Base-by-base conservation (phyloP, 2,797 vertebrate genomes). In the Parauchenoglanis punctatus region DNA sequence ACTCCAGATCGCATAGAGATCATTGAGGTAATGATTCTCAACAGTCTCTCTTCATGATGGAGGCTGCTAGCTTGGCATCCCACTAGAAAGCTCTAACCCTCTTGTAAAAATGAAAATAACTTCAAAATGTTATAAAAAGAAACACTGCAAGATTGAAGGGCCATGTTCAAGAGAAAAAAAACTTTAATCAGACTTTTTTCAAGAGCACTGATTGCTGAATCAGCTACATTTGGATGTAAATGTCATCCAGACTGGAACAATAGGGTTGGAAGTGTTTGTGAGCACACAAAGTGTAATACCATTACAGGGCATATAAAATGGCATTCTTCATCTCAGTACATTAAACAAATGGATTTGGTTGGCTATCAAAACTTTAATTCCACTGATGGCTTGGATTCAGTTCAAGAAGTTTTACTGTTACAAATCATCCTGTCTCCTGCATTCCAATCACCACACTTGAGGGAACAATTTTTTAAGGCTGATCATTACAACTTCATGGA, bases 321-420 rank as follows among this genome's bases (percentile, higher is more conserved):
- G 1, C 72, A 13, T 75, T 52, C 44, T 49, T 52, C 46, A 76
- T n/a, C 73, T 52, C 25, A 78, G n/a, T 31, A 78, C 15, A 56
- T 78, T 78, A 78, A 49, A 31, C 76, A 31, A 78, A 78, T 78
- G 76, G 49, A 56, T 78, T 56, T 18, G 52, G 17, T 28, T 59
- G 31, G 20, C 31, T 12, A 61, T 25, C 56, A 61, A 78, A 31
- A 40, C 78, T 40, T 81, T 61, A 61, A 81, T 81, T 59, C 7
- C 35, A 59, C 23, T 61, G 58, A 81, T 61, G 78, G 78, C 13
- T 81, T 81, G 78, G 18, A 81, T 59, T 81, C 35, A 25, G 56
- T 40, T 31, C 56, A 61, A 78, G 54, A 78, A 13, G 52, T 35
- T 35, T 78, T 0, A 40, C 31, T 44, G 56, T 15, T 7, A 40